These are phyloP conservation scores for Pitangus sulphuratus DNA, from an alignment of 2,797 vertebrate genomes.

Conservation along the genomic window DNA sequence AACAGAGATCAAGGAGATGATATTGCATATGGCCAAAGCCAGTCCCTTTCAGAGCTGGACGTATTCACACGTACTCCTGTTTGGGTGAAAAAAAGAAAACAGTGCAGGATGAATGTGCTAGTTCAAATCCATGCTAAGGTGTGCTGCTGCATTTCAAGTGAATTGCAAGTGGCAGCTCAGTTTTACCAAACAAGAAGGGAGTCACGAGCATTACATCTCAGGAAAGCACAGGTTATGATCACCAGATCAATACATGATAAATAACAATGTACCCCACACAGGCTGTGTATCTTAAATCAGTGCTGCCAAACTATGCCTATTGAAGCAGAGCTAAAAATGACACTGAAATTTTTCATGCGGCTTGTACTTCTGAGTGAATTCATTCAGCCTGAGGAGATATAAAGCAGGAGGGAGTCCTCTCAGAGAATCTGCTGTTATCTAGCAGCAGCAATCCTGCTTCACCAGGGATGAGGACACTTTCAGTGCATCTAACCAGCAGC, in stretches of 20 bases:
- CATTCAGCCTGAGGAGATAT: not conserved
- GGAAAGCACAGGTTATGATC: not conserved
- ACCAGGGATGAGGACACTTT: not conserved
- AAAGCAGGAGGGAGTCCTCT: not conserved
- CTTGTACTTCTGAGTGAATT: not conserved
- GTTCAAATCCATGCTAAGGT: not conserved
- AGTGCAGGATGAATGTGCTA: not conserved
- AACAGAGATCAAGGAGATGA: not conserved
- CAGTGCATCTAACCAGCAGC: not conserved
- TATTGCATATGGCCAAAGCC: not conserved
- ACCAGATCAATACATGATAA: conserved; percentile 18
- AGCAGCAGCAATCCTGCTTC: not conserved
- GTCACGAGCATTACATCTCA: not conserved
- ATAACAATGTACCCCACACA: not conserved
- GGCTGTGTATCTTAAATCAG: not conserved
- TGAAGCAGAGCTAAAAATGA: conserved; percentile 16
- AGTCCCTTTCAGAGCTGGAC: not conserved
- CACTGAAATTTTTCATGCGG: not conserved
- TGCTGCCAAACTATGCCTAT: not conserved
- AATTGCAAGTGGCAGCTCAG: not conserved
- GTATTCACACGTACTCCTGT: not conserved
- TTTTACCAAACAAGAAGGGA: not conserved
- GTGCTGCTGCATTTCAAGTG: not conserved
- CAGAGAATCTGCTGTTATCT: not conserved
- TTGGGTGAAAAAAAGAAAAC: not conserved